A percentile compares a stretch with the other conserved stretches of the same genome.
phyloP scores from a whole-genome alignment of 2,113 vertebrate species.

The Columba livia region DNA sequence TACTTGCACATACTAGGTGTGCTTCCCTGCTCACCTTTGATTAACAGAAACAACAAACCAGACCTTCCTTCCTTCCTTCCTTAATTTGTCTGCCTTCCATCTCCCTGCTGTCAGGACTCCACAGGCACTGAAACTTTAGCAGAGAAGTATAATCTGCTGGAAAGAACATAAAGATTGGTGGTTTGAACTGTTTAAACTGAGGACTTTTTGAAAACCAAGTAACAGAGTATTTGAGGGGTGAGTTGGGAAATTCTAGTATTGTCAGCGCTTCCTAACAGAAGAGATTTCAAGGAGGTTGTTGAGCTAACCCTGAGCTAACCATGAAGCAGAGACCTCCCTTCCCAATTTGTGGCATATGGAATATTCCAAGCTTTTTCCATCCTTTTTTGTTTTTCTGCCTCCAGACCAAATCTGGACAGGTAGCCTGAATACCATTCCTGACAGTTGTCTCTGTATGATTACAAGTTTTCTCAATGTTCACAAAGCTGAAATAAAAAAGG shows the following conservation, averaged over 20 bases:
- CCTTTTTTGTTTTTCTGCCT: background rate
- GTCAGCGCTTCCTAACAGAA: background rate
- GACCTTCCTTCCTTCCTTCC: background rate
- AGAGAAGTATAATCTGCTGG: background rate
- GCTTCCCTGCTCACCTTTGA: background rate
- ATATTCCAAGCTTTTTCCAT: background rate
- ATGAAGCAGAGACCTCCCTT: background rate
- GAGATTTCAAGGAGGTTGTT: background rate
- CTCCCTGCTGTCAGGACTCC: background rate
- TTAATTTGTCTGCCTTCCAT: background rate
- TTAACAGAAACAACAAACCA: background rate
- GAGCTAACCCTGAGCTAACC: background rate
- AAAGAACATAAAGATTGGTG: background rate
- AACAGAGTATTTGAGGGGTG: background rate
- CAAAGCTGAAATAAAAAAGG: background rate
- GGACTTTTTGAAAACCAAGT: background rate
- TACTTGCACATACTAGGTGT: rapidly evolving
- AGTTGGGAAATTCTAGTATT: background rate
- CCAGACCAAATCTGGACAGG: background rate
- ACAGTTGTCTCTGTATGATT: background rate
- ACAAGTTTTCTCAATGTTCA: background rate
- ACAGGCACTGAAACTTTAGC: background rate
- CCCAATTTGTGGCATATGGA: background rate
- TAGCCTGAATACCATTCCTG: background rate
- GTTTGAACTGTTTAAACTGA: background rate